These are phyloP conservation scores for Prunella strophiata DNA, from an alignment of 2,797 vertebrate genomes.

Conservation along the genomic window DNA sequence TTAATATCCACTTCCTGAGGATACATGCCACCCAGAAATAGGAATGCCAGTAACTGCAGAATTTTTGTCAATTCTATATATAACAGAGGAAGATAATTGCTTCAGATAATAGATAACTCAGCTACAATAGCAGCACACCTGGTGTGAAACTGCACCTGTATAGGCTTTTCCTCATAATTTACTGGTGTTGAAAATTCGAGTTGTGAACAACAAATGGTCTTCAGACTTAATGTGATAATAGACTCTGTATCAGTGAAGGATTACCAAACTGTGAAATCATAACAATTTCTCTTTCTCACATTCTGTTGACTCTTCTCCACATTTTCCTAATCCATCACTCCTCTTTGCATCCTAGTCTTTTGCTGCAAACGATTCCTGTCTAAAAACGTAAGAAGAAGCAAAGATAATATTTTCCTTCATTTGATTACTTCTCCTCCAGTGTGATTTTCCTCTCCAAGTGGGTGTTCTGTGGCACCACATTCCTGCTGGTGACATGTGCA, in stretches of 20 bases:
- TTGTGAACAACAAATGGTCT: neutral
- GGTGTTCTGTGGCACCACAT: neutral
- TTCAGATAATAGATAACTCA: neutral
- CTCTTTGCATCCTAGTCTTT: neutral
- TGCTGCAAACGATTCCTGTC: neutral
- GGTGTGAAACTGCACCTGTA: neutral
- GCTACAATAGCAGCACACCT: neutral
- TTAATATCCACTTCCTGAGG: neutral
- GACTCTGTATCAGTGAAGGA: neutral
- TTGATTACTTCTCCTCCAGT: neutral
- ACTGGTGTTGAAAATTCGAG: neutral
- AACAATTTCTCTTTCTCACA: neutral
- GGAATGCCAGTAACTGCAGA: neutral
- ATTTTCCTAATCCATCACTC: neutral
- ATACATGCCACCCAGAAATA: neutral
- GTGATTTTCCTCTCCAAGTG: neutral
- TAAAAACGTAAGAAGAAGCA: neutral
- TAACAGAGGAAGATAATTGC: neutral
- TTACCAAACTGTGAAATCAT: neutral
- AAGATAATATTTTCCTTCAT: neutral
- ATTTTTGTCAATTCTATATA: neutral
- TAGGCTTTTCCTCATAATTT: neutral
- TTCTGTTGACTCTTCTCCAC: neutral
- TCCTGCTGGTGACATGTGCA: neutral
- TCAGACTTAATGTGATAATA: neutral